phyloP scores from a whole-genome alignment of 1,140 invertebrate species.

The Conus betulinus region DNA sequence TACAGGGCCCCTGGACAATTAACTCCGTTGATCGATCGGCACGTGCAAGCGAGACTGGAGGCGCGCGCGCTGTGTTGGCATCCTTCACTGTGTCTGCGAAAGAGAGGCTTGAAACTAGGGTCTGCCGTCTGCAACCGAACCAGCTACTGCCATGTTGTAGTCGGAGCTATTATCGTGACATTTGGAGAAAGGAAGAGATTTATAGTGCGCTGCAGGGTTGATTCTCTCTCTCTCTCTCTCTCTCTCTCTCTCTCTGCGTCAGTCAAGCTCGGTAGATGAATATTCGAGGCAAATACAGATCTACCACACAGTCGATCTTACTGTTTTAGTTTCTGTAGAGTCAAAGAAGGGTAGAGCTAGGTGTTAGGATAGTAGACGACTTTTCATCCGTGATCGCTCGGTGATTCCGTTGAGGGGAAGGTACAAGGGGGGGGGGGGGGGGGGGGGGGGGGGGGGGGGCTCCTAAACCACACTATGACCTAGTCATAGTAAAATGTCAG shows the following conservation, averaged over 20 bases:
- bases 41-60: neutral
- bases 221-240: neutral
- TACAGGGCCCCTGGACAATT: neutral
- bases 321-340: too few relatives aligned
- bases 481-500: too few relatives aligned
- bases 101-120: neutral
- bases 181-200: neutral
- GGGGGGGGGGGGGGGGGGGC: too few relatives aligned
- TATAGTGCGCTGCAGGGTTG: neutral
- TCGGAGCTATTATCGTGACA: neutral
- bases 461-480: too few relatives aligned
- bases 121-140: constrained; percentile 19
- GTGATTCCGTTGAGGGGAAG: too few relatives aligned
- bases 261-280: too few relatives aligned
- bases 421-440: too few relatives aligned
- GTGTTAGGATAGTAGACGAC: too few relatives aligned
- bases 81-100: neutral
- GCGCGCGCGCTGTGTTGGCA: constrained; percentile 24
- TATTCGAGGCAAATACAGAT: too few relatives aligned
- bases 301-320: too few relatives aligned
- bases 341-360: too few relatives aligned
- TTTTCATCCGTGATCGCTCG: too few relatives aligned
- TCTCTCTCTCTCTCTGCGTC: constrained; percentile 1
- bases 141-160: neutral
- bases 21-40: constrained; percentile 23